Evolutionary conservation across 1,140 invertebrate genomes (phyloP), one percentile per base, ranked within the genome.

Genomic region (Stenopsyche tienmushanensis): DNA sequence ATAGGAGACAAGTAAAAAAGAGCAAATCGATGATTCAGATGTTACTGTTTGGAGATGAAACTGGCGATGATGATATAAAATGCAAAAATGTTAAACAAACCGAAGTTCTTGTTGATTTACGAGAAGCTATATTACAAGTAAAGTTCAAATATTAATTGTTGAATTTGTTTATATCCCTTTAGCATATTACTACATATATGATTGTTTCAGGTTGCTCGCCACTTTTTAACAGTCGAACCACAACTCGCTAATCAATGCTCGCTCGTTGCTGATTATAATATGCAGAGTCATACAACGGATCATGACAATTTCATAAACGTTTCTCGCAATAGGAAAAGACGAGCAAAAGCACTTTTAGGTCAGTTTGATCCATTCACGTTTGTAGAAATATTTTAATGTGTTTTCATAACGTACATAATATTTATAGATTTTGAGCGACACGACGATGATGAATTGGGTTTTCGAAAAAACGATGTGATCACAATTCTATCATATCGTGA

Each of bases 371-470:
- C 13, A 34, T 34, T 34, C 13, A 34, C 29, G 13, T 13, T 34
- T 34, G 29, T 5, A 34, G 29, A 34, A 5, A 5, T 54, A 2
- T 7, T 29, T 2, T 26, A 10, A 29, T 54, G 9, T 15, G 7
- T 21, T 41, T 39, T 55, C 2, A 55, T 9, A 17, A 3, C n/a
- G n/a, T 7, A 5, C 8, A 41, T 39, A 26, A n/a, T 20, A 17
- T 3, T 74, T 77, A 20, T 69, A 88, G 96, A 99, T 82, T 99
- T 99, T 85, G 96, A 99, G 78, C 84, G 96, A 70, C 91, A 97
- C 74, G 97, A 99, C 81, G 95, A 98, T 74, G 97, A 99, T 82
- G 98, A 99, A 80, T 81, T 99, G 21, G 97, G 97, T 24, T 99
- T 99, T 79, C 85, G 95, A 52, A 97, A 96, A 80, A 98, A 98